Base-by-base conservation (phyloP, 2,888 invertebrate genomes). In the Drosophila anomalipes region DNA sequence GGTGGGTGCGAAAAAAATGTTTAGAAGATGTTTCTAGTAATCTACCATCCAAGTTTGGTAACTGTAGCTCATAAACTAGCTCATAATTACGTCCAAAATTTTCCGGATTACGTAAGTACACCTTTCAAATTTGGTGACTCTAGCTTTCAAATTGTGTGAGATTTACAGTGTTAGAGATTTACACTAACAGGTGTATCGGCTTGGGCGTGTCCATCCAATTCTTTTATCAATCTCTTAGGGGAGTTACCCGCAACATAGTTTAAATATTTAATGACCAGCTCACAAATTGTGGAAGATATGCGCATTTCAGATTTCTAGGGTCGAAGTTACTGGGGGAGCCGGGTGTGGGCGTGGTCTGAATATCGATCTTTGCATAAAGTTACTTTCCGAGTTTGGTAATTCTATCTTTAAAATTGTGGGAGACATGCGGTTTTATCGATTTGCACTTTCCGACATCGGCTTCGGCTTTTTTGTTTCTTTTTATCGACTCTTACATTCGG, bases 21-120 rank as follows among this genome's bases (percentile, higher is more conserved):
- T n/a, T 41, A 6, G n/a, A n/a, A 4, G 10, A 4, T 2, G 4
- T 47, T 26, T 7, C 22, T 7, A 4, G 16, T 26, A 47, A 26
- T 26, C 26, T 16, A 16, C 16, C 9, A 9, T 26, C 16, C 22
- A 47, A 47, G 14, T 26, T 47, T 16, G 4, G 3, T 7, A 16
- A 7, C 3, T 47, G 14, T 26, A 26, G 22, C 7, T 14, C 4
- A 14, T 7, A 26, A 47, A 22, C 1, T 22, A 22, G 22, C 22
- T 22, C 22, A 22, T 22, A 22, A 22, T 22, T 22, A 22, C 22
- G 22, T 22, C 1, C 4, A 41, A 10, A 0, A 41, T 41, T 41
- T 41, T 10, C n/a, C 1, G 0, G 0, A 41, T 41, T 22, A 6
- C 22, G 22, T 0, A 22, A 4, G n/a, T 41, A 41, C 4, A n/a